These are phyloP conservation scores for Anagrus nilaparvatae DNA, from an alignment of 1,140 invertebrate genomes.

Conservation along the genomic window DNA sequence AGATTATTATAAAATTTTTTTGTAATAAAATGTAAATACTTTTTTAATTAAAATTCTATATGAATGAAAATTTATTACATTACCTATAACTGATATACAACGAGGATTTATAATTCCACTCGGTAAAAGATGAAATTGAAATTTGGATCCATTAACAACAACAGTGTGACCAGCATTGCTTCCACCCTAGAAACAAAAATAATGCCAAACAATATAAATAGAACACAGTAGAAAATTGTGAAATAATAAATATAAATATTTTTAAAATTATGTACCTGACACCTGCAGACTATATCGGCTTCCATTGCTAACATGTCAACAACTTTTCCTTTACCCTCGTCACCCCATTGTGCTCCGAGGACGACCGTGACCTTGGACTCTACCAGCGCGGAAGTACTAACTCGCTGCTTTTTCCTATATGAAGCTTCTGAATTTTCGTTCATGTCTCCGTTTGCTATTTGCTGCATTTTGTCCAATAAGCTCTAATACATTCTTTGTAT, in stretches of 20 bases:
- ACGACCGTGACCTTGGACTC: slow-evolving; percentile 78
- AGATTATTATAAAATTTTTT: too few relatives aligned
- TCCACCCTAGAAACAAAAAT: slow-evolving; percentile 65
- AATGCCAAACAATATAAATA: not conserved
- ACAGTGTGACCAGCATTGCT: slow-evolving; percentile 99
- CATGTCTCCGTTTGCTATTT: slow-evolving; percentile 28
- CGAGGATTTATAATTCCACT: slow-evolving; percentile 92
- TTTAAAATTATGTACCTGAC: slow-evolving; percentile 65
- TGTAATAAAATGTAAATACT: too few relatives aligned
- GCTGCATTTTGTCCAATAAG: too few relatives aligned
- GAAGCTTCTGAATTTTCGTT: slow-evolving; percentile 20
- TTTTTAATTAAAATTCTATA: too few relatives aligned
- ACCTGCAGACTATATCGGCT: slow-evolving; percentile 89
- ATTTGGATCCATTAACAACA: slow-evolving; percentile 84
- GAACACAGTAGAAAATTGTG: slow-evolving; percentile 7
- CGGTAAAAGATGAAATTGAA: slow-evolving; percentile 95
- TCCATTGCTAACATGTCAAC: slow-evolving; percentile 89
- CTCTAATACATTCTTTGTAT: too few relatives aligned
- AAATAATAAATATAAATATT: too few relatives aligned
- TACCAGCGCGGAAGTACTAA: slow-evolving; percentile 16
- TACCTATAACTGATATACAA: slow-evolving; percentile 91
- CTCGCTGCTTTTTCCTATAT: slow-evolving; percentile 33
- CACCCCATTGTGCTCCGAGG: slow-evolving; percentile 97
- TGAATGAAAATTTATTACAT: too few relatives aligned
- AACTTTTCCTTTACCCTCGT: slow-evolving; percentile 99